phyloP scores from a whole-genome alignment of 2,113 vertebrate species.

The Dromiciops gliroides region DNA sequence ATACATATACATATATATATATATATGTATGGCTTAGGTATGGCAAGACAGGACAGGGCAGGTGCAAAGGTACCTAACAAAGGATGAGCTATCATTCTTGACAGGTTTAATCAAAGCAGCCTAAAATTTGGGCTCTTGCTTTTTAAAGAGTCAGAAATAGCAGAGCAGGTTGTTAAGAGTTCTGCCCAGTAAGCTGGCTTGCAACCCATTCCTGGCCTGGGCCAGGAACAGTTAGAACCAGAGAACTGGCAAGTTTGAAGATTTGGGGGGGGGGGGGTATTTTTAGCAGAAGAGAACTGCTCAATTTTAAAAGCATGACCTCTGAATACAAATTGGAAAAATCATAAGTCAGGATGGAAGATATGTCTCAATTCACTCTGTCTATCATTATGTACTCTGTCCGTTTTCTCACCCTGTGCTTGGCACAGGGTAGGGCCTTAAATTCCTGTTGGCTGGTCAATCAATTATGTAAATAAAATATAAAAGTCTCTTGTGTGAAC shows the following conservation, averaged over 20 bases:
- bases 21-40: neutral
- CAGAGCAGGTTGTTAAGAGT: conserved; percentile 41
- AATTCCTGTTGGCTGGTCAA: neutral
- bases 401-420: neutral
- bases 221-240: conserved; percentile 14
- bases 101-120: conserved; percentile 43
- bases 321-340: conserved; percentile 68
- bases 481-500: neutral
- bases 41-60: neutral
- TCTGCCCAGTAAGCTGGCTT: conserved; percentile 49
- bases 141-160: conserved; percentile 41
- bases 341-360: conserved; percentile 63
- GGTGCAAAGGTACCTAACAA: neutral
- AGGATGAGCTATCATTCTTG: conserved; percentile 11
- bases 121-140: conserved; percentile 1
- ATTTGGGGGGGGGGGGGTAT: conserved; percentile 69
- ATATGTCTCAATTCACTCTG: conserved; percentile 45
- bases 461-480: neutral
- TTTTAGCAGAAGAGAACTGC: conserved; percentile 58
- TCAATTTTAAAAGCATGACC: conserved; percentile 61
- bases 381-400: conserved; percentile 61
- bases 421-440: neutral
- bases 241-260: conserved; percentile 53
- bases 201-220: conserved; percentile 31
- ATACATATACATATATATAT: neutral